Conservation (phyloP, 35 echinoderm and acorn worm genomes). For the Lytechinus variegatus region DNA sequence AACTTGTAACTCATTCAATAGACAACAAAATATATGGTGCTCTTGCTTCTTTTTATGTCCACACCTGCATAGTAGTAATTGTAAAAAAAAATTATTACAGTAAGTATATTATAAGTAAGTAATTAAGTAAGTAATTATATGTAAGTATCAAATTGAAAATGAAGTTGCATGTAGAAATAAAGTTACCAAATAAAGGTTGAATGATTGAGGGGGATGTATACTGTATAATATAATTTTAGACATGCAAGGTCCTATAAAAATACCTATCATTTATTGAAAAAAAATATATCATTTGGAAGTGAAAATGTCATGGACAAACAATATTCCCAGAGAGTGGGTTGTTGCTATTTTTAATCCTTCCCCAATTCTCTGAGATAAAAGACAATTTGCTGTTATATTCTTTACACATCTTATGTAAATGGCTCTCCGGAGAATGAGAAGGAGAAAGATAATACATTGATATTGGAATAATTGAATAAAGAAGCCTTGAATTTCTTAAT, state of each 20-base stretch:
- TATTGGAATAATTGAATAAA: not conserved
- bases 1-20: no score
- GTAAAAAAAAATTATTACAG: no score
- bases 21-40: no score
- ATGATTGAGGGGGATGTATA: not conserved
- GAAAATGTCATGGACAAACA: not conserved
- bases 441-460: not conserved
- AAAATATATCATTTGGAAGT: not conserved
- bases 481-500: not conserved
- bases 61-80: no score
- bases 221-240: not conserved
- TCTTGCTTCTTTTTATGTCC: no score
- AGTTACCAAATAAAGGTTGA: not conserved
- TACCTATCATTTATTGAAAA: no score
- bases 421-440: not conserved
- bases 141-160: not conserved
- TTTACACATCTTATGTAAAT: not conserved
- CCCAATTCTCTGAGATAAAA: not conserved
- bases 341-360: not conserved
- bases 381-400: not conserved
- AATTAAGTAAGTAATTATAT: no score
- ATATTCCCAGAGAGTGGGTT: not conserved
- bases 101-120: no score
- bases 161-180: not conserved
- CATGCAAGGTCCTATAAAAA: no score